A percentile compares a stretch with the other conserved stretches of the same genome.
phyloP scores from a whole-genome alignment of 1,140 invertebrate genomes.

The Bombus waltoni region DNA sequence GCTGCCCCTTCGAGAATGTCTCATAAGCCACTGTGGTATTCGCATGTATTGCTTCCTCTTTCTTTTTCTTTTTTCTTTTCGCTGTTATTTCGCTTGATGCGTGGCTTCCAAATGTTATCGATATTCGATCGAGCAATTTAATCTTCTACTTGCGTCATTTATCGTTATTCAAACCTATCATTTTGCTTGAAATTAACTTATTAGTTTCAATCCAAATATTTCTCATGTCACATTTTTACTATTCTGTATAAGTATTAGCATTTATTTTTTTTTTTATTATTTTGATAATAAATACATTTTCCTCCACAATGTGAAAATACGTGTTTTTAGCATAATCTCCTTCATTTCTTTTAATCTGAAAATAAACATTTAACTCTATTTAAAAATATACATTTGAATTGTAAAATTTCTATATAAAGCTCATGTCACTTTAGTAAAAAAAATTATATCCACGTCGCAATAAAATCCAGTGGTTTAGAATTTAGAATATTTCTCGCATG shows the following conservation, averaged over 20 bases:
- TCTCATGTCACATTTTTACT: neutral
- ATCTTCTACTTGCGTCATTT: neutral
- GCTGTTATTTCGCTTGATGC: neutral
- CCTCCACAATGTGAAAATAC: neutral
- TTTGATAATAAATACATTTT: neutral
- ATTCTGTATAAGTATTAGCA: neutral
- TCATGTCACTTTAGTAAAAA: neutral
- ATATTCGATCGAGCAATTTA: neutral
- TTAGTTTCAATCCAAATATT: neutral
- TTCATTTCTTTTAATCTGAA: neutral
- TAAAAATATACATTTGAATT: neutral
- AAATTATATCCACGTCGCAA: neutral
- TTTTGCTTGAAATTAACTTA: neutral
- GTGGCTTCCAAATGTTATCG: neutral
- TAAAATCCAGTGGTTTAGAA: neutral
- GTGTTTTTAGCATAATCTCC: neutral
- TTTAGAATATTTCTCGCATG: slow-evolving; percentile 13
- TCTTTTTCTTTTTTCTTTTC: neutral
- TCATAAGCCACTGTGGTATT: slow-evolving; percentile 24
- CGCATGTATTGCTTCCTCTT: slow-evolving; percentile 25
- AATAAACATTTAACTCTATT: neutral
- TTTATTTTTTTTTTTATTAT: neutral
- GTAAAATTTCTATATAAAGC: neutral
- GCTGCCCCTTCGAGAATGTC: slow-evolving; percentile 12
- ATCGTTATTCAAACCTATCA: neutral